Base-by-base conservation (phyloP, 2,113 vertebrate species). In the Herpetotheres cachinnans region DNA sequence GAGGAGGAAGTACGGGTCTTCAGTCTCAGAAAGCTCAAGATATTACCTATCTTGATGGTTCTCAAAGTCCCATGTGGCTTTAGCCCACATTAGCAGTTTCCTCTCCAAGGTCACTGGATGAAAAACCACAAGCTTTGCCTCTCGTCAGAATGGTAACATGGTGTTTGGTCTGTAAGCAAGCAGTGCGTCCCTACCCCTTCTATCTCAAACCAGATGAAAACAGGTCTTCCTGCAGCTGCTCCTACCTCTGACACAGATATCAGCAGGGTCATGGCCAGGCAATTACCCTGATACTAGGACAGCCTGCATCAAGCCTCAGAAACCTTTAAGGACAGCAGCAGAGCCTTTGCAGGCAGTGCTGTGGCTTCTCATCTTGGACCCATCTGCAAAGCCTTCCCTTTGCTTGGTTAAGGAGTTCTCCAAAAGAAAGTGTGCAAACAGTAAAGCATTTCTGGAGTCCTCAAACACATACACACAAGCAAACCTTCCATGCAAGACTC, bases 391-490 rank as follows among this genome's bases (percentile, higher is more conserved):
- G 8, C 63, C 25, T 62, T 70, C 21, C 46, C 13, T 63, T 67
- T 40, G 32, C 55, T 52, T 36, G 9, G 62, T 30, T 63, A 66
- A 76, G 14, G 65, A 27, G 8, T 7, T 62, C 54, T 63, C 74
- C 59, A 47, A 55, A 54, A 62, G 55, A 13, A 82, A 7, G 34
- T 66, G 74, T 86, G 52, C 62, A 16, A 97, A 49, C 10, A 76
- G 27, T 5, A 72, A 89, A 87, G 85, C 83, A 89, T 72, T 96
- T 98, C 98, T 97, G 96, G 96, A 98, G 92, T 82, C 95, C 42
- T 95, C 95, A 97, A 90, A 76, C 93, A 78, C 92, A 79, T 29
- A 69, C 50, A 24, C 92, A 56, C 46, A 73, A 63, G 77, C 49
- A 93, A 91, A 94, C 61, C 67, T 88, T 91, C 82, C 54, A 86